Percentiles rank a stretch among this genome's conserved stretches.
Conservation (phyloP, 1,140 invertebrate species). For the Trichonephila clavipes region DNA sequence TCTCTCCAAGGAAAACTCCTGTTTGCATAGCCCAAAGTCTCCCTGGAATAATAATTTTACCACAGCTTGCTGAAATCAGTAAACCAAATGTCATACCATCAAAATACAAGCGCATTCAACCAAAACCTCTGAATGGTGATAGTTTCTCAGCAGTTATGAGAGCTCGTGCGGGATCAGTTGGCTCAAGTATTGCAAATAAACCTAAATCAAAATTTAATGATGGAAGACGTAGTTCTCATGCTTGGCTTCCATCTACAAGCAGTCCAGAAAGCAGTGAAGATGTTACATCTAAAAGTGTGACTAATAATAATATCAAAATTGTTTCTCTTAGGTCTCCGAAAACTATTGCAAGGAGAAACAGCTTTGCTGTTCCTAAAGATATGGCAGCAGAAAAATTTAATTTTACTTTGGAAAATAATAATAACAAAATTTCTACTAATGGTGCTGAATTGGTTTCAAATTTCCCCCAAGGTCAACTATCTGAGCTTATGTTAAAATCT, state of each 20-base stretch:
- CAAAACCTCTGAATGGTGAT: conserved; percentile 79
- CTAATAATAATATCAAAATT: conserved; percentile 55
- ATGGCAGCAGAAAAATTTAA: neutral
- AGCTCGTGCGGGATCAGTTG: conserved; percentile 83
- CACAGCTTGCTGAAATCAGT: conserved; percentile 38
- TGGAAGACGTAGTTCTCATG: conserved; percentile 69
- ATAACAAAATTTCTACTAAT: neutral
- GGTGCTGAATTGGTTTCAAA: conserved; percentile 16
- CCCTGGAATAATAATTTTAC: conserved; percentile 74
- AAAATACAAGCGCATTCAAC: conserved; percentile 83
- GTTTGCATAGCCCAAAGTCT: conserved; percentile 66
- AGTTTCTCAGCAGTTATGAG: conserved; percentile 83
- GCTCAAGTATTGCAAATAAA: conserved; percentile 35
- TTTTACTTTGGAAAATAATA: neutral
- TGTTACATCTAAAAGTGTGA: conserved; percentile 18
- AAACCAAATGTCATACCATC: conserved; percentile 35
- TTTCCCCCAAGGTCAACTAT: neutral
- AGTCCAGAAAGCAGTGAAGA: conserved; percentile 53
- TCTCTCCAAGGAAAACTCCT: conserved; percentile 56
- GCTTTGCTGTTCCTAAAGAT: conserved; percentile 57
- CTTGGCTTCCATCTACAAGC: conserved; percentile 52
- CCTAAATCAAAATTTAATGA: conserved; percentile 56
- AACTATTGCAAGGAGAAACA: conserved; percentile 38
- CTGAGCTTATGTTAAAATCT: conserved; percentile 49
- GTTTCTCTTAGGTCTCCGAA: conserved; percentile 39